Conservation (phyloP, 2,888 invertebrate species). For the Labia minor region DNA sequence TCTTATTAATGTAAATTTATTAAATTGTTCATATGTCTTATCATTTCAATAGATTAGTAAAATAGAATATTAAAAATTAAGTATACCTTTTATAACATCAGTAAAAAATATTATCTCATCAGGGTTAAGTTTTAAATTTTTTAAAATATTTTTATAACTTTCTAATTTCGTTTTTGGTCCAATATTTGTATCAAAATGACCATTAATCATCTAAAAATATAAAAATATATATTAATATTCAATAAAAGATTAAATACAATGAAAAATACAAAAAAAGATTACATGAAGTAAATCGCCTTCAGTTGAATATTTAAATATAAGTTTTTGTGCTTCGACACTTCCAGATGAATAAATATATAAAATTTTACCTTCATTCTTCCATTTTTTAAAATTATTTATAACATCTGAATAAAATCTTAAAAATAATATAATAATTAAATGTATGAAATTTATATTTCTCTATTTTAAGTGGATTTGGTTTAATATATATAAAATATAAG, state of each 20-base stretch:
- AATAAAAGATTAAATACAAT: conserved; percentile 13
- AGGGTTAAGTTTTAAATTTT: conserved; percentile 50
- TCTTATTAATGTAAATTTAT: too few relatives aligned
- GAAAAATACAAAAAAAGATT: conserved; percentile 21
- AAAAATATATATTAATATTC: conserved; percentile 18
- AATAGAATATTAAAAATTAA: too few relatives aligned
- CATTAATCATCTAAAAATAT: conserved; percentile 47
- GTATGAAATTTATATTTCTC: neutral
- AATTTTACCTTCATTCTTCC: conserved; percentile 55
- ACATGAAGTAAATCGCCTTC: conserved; percentile 64
- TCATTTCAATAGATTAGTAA: too few relatives aligned
- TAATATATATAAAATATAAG: neutral
- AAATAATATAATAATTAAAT: conserved; percentile 29
- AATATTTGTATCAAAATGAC: conserved; percentile 76
- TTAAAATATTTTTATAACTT: conserved; percentile 69
- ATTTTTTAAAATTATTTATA: conserved; percentile 55
- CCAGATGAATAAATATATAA: conserved; percentile 88
- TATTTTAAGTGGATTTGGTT: conserved; percentile 13
- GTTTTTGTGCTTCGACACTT: conserved; percentile 78
- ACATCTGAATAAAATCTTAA: conserved; percentile 83
- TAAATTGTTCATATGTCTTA: too few relatives aligned
- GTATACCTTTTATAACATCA: conserved; percentile 69
- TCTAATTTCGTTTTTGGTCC: conserved; percentile 66
- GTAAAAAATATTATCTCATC: conserved; percentile 74
- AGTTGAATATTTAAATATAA: conserved; percentile 65